Conservation (phyloP, 2,888 invertebrate genomes). For the Timema cristinae region DNA sequence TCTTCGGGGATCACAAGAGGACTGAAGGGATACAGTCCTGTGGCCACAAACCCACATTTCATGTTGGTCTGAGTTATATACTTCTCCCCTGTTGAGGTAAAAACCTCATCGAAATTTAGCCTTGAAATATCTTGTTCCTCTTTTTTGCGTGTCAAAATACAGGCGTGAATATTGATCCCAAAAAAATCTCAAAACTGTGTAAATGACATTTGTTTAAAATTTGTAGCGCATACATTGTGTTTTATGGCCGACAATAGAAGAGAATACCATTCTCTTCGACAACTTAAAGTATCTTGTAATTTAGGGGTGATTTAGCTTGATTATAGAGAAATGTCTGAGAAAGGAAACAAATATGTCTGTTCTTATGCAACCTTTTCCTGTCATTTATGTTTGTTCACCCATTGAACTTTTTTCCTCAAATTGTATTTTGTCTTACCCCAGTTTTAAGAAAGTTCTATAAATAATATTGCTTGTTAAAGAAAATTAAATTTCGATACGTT, state of each 20-base stretch:
- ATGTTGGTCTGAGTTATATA: too few species aligned
- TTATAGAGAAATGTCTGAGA: constrained; percentile 31
- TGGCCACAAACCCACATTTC: background rate
- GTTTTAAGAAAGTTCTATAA: too few species aligned
- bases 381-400: constrained; percentile 32
- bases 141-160: constrained; percentile 5
- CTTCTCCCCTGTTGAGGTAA: too few species aligned
- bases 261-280: constrained; percentile 25
- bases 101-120: background rate
- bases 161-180: constrained; percentile 5
- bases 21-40: constrained; percentile 3
- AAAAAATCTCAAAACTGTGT: constrained; percentile 3
- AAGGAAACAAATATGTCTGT: constrained; percentile 31
- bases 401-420: constrained; percentile 27
- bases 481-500: too few species aligned
- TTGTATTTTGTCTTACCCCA: constrained; percentile 14
- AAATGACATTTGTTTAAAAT: constrained; percentile 1
- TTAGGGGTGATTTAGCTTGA: constrained; percentile 31
- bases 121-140: background rate
- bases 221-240: background rate
- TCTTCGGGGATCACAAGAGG: background rate
- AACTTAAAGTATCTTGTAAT: constrained; percentile 31
- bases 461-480: too few species aligned
- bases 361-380: constrained; percentile 34
- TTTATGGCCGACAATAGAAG: constrained; percentile 31